Percentiles rank a stretch among this genome's conserved stretches.
Evolutionary conservation across 2,113 vertebrate species (phyloP).

Genomic region (Lanius collurio): DNA sequence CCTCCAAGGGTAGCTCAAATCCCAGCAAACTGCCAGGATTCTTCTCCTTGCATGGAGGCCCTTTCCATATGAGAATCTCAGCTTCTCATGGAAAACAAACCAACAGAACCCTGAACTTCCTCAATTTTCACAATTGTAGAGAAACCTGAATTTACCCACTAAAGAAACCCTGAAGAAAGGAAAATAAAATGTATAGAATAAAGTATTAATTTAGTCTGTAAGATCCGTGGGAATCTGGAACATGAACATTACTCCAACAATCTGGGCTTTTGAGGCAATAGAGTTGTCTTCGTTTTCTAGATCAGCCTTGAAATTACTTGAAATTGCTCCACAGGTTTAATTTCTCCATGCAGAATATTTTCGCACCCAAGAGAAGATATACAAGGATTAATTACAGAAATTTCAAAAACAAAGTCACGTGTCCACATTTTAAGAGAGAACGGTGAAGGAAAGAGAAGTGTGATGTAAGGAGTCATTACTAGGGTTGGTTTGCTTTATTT

Average conservation of each 20-base stretch:
- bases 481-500: background rate
- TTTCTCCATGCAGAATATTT: background rate
- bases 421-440: background rate
- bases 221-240: background rate
- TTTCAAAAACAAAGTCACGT: background rate
- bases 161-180: background rate
- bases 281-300: background rate
- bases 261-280: background rate
- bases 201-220: background rate
- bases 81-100: background rate
- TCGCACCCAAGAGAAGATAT: background rate
- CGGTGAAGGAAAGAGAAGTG: background rate
- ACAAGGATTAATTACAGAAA: fast-evolving
- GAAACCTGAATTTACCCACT: background rate
- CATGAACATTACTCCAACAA: background rate
- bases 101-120: background rate
- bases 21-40: background rate
- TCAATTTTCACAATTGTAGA: background rate
- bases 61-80: background rate
- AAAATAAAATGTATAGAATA: background rate
- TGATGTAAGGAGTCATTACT: background rate
- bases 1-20: background rate
- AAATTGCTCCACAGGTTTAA: background rate
- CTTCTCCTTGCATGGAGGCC: background rate
- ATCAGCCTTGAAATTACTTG: background rate